phyloP scores from a whole-genome alignment of 2,113 vertebrate species.

The Syngnathus floridae region DNA sequence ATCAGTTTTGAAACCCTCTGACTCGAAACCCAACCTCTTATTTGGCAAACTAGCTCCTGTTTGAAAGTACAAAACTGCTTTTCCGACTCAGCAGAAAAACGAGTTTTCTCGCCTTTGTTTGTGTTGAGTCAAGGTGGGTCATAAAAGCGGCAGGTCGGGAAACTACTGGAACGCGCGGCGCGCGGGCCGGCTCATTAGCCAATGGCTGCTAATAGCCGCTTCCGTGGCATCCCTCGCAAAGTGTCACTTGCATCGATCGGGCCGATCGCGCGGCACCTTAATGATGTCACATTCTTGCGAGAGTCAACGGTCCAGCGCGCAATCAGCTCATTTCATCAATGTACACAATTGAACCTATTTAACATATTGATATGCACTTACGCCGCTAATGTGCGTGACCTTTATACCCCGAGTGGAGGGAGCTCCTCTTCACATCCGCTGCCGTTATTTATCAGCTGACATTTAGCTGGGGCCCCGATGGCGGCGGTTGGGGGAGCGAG shows the following conservation, averaged over 20 bases:
- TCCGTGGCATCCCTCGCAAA: background rate
- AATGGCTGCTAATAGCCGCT: background rate
- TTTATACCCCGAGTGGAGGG: conserved; percentile 47
- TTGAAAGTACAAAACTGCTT: background rate
- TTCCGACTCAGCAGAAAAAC: background rate
- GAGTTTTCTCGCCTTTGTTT: background rate
- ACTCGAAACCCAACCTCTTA: too few species aligned
- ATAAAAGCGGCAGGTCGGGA: background rate
- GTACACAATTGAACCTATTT: conserved; percentile 65
- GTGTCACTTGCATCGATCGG: conserved; percentile 19
- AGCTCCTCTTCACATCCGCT: conserved; percentile 56
- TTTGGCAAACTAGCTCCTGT: too few species aligned
- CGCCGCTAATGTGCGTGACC: conserved; percentile 52
- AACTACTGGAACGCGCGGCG: background rate
- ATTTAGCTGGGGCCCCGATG: conserved; percentile 57
- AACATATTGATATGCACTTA: conserved; percentile 67
- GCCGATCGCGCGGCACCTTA: conserved; percentile 34
- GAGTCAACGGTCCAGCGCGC: conserved; percentile 6
- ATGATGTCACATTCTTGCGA: background rate
- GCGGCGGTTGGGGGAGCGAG: conserved; percentile 15
- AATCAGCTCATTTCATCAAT: conserved; percentile 59
- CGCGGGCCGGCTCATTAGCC: conserved; percentile 12
- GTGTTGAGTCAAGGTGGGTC: background rate
- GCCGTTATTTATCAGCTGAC: conserved; percentile 70
- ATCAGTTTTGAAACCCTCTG: too few species aligned